phyloP scores from a whole-genome alignment of 2,797 vertebrate species.

The Macroramphosus scolopax region DNA sequence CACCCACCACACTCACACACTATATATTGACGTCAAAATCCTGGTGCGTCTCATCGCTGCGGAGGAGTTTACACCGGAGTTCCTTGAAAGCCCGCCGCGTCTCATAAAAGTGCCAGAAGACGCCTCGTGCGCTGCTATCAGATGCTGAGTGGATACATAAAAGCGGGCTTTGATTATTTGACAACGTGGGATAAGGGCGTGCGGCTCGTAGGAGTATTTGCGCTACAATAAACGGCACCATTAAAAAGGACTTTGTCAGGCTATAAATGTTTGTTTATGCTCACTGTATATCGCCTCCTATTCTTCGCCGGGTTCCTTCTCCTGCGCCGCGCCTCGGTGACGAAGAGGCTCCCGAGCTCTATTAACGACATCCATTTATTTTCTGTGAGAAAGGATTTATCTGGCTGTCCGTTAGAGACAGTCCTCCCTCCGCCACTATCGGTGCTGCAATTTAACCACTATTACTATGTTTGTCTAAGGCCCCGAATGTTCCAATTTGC shows the following conservation, averaged over 20 bases:
- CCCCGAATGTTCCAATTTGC: slow-evolving; percentile 58
- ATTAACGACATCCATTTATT: slow-evolving; percentile 72
- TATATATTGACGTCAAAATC: too few species aligned
- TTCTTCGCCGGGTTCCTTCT: slow-evolving; percentile 4
- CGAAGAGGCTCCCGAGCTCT: slow-evolving; percentile 51
- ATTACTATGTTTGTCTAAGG: slow-evolving; percentile 70
- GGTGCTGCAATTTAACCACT: slow-evolving; percentile 64
- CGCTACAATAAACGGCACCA: too few species aligned
- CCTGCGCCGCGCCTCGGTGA: slow-evolving; percentile 32
- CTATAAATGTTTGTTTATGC: slow-evolving; percentile 57
- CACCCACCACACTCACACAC: too few species aligned
- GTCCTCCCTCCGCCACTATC: slow-evolving; percentile 44
- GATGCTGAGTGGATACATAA: too few species aligned
- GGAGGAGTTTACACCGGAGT: too few species aligned
- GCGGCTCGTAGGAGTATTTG: too few species aligned
- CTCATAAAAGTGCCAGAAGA: too few species aligned
- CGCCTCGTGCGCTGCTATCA: too few species aligned
- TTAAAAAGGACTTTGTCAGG: slow-evolving; percentile 64
- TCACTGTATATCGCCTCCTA: slow-evolving; percentile 25
- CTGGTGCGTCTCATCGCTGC: too few species aligned
- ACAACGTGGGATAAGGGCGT: too few species aligned
- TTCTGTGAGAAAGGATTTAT: slow-evolving; percentile 58
- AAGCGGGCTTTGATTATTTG: too few species aligned
- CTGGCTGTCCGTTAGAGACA: slow-evolving; percentile 48
- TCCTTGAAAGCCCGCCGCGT: too few species aligned